These are phyloP conservation scores for Oryzias woworae DNA, from an alignment of 2,113 vertebrate genomes.

Conservation along the genomic window DNA sequence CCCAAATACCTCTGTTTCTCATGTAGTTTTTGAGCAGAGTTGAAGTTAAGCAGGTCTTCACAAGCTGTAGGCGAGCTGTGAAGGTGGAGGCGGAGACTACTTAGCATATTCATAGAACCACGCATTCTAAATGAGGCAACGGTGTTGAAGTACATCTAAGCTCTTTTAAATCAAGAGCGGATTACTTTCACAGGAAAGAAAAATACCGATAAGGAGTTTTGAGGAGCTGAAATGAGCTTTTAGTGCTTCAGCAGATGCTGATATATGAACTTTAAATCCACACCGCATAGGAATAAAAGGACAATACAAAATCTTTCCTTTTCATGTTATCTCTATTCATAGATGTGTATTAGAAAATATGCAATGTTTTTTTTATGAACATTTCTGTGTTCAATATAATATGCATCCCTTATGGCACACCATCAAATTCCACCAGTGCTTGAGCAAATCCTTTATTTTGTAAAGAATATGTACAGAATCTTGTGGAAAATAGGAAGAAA, in stretches of 20 bases:
- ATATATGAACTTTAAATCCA: conserved; percentile 12
- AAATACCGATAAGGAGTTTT: conserved; percentile 9
- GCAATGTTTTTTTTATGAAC: no score
- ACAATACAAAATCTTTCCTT: conserved; percentile 6
- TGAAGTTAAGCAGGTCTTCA: not conserved
- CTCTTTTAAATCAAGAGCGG: conserved; percentile 17
- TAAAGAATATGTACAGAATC: conserved; percentile 6
- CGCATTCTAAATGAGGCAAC: conserved; percentile 13
- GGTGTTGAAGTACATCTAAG: conserved; percentile 26
- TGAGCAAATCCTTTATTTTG: not conserved
- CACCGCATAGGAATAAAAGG: not conserved
- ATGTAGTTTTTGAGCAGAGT: not conserved
- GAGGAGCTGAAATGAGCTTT: conserved; percentile 4
- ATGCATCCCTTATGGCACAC: not conserved
- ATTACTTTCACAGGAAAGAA: conserved; percentile 4
- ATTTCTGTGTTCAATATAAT: no score
- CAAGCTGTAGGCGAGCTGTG: not conserved
- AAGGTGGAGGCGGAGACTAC: conserved; percentile 2
- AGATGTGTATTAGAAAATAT: not conserved
- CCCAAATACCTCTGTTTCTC: not conserved
- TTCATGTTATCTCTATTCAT: not conserved
- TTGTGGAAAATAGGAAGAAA: conserved; percentile 11
- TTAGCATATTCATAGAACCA: conserved; percentile 19
- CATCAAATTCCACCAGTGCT: not conserved
- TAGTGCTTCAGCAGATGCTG: not conserved